Percentiles rank a stretch among this genome's conserved stretches.
Evolutionary conservation across 2,113 vertebrate species (phyloP).

Genomic region (Baryphthengus martii): DNA sequence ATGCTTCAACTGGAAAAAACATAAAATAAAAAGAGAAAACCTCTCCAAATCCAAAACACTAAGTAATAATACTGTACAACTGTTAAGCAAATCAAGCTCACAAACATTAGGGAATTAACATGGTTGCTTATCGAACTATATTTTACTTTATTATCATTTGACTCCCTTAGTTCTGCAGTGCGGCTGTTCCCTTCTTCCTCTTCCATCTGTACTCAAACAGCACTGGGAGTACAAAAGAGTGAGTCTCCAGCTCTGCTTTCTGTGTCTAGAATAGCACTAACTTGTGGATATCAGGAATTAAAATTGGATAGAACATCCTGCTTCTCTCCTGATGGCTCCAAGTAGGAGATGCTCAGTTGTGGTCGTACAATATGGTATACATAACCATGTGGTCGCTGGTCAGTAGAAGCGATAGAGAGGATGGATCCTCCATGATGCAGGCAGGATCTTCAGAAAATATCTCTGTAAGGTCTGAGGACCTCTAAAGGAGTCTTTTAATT

Average conservation of each 20-base stretch:
- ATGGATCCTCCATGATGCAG: not conserved
- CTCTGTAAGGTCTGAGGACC: not conserved
- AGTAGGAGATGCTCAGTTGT: not conserved
- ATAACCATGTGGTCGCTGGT: fast-evolving
- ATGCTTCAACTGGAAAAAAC: not conserved
- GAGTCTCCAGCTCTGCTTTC: not conserved
- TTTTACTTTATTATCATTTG: not conserved
- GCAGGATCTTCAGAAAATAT: not conserved
- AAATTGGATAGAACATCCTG: not conserved
- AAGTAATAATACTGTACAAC: not conserved
- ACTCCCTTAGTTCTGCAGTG: not conserved
- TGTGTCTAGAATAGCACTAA: not conserved
- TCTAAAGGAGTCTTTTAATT: not conserved
- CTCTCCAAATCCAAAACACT: not conserved
- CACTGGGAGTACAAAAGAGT: not conserved
- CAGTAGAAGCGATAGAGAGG: not conserved
- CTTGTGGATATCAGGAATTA: not conserved
- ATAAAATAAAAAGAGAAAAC: not conserved
- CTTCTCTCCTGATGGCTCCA: not conserved
- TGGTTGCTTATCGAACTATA: not conserved
- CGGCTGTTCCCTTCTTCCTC: not conserved
- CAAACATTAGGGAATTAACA: not conserved
- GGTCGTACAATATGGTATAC: not conserved
- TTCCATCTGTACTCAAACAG: not conserved
- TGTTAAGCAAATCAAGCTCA: not conserved